Base-by-base conservation (phyloP, 2,888 invertebrate genomes). In the Lasius platythorax region DNA sequence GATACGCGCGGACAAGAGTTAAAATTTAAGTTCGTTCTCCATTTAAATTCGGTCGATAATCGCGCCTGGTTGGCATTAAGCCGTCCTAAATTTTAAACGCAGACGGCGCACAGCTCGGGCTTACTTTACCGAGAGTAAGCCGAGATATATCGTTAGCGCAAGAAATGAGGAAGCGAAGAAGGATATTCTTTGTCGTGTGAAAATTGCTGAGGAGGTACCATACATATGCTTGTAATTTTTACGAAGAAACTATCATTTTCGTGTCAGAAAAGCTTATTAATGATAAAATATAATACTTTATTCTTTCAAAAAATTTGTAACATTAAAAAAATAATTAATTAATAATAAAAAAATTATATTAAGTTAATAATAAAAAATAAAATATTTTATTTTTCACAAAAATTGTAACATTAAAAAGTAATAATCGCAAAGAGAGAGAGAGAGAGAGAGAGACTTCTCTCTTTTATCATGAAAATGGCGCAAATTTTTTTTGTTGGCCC, bases 51-150 rank as follows among this genome's bases (percentile, higher is more conserved):
- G 74, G 37, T 18, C 46, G 79, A 73, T 81, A 81, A 81, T 81
- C 46, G 74, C 37, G 74, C 58, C 40, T 18, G 43, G 74, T 46
- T 43, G 72, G 46, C 79, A 61, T 33, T 81, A 81, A 81, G 61
- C 79, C 79, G 33, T 73, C 74, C 70, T 81, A 79, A 79, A 79
- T 73, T 79, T 73, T 46, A 61, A 46, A 74, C 74, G 79, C 18
- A 53, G 53, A n/a, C 46, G 37, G 33, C 61, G 46, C 40, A 30
- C 70, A 78, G 43, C 8, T 81, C 74, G 43, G 74, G 74, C 37
- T 79, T 67, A 67, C 53, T 18, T 72, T 58, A 58, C 23, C 40
- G 23, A 61, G 18, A 61, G 46, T 61, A 61, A 23, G 18, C 15
- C 46, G 12, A 33, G 11, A 61, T 53, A 30, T 70, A 50, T 70